phyloP scores from a whole-genome alignment of 1,140 invertebrate species.

The Aphelenchoides besseyi region DNA sequence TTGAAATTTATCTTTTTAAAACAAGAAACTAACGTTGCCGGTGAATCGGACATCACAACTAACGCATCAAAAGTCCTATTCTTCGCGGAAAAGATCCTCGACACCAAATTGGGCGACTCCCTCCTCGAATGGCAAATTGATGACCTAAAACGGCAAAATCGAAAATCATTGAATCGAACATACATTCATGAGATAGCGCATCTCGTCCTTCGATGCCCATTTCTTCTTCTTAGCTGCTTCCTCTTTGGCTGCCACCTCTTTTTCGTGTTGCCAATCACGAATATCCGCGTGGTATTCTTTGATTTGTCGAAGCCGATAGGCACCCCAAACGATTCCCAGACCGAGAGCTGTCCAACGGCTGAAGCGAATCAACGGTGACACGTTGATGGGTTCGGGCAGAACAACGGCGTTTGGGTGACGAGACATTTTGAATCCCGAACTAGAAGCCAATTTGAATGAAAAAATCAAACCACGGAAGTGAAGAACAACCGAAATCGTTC shows the following conservation, averaged over 20 bases:
- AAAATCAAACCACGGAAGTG: too few species aligned
- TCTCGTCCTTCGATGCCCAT: constrained; percentile 58
- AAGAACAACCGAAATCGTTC: too few species aligned
- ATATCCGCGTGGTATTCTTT: constrained; percentile 58
- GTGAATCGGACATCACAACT: neutral
- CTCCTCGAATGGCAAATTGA: constrained; percentile 59
- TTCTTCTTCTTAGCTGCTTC: constrained; percentile 58
- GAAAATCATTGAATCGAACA: neutral
- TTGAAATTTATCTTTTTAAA: neutral
- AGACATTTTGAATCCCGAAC: constrained; percentile 13
- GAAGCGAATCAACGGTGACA: constrained; percentile 55
- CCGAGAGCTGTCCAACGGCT: constrained; percentile 57
- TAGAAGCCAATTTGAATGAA: too few species aligned
- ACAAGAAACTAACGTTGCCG: neutral
- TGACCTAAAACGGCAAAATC: constrained; percentile 37
- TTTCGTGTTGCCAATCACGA: constrained; percentile 57
- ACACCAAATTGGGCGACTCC: constrained; percentile 56
- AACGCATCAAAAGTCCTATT: constrained; percentile 34
- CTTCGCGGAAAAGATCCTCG: constrained; percentile 53
- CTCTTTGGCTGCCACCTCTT: constrained; percentile 48
- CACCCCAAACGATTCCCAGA: constrained; percentile 30
- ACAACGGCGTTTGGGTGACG: constrained; percentile 54
- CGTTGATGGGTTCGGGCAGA: constrained; percentile 53
- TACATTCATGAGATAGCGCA: constrained; percentile 60
- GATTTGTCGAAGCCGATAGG: constrained; percentile 46